Conservation (phyloP, 2,113 vertebrate species). For the Hiodon tergisus region DNA sequence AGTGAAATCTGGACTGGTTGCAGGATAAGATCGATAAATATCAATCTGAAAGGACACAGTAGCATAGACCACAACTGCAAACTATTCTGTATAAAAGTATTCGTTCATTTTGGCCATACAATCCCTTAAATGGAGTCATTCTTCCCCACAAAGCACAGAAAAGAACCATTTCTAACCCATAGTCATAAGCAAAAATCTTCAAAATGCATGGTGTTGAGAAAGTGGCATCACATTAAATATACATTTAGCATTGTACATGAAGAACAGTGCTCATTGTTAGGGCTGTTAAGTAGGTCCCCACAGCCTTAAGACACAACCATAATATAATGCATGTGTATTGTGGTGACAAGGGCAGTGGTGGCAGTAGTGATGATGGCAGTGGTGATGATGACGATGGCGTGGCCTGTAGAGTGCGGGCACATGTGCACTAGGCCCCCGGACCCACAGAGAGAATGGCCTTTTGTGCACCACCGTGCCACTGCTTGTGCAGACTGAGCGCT, state of each 20-base stretch:
- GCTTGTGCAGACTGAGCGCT: neutral
- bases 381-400: neutral
- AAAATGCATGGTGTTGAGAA: too few species aligned
- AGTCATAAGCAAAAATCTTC: too few species aligned
- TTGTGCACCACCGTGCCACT: neutral
- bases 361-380: neutral
- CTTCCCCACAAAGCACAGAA: too few species aligned
- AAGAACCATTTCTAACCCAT: too few species aligned
- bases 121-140: neutral
- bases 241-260: neutral
- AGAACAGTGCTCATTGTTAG: neutral
- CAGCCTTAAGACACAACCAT: neutral
- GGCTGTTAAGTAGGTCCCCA: neutral
- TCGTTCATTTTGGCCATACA: neutral
- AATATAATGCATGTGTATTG: neutral
- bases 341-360: neutral
- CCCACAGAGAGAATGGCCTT: neutral
- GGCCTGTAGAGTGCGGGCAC: neutral
- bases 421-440: neutral
- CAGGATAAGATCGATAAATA: neutral
- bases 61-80: neutral
- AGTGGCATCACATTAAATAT: too few species aligned
- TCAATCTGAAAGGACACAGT: neutral
- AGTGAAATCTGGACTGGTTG: constrained; percentile 12
- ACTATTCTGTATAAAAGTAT: neutral